A percentile compares a stretch with the other conserved stretches of the same genome.
Conservation (phyloP, 2,113 vertebrate genomes). For the Gavia stellata region DNA sequence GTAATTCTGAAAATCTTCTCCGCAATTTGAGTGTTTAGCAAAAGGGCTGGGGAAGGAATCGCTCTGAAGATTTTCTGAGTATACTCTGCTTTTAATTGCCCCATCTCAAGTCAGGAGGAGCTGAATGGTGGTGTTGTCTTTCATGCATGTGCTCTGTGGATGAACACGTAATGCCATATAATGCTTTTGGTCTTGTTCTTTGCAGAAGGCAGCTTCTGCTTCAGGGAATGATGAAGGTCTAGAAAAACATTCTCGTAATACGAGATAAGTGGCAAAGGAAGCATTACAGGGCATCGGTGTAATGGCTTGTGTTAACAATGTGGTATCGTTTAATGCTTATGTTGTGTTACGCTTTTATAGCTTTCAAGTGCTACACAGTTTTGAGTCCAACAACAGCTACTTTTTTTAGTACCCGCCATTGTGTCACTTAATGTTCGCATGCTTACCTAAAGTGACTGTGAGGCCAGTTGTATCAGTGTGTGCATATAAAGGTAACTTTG, state of each 20-base stretch:
- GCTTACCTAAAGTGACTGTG: background rate
- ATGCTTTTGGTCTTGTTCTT: background rate
- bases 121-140: background rate
- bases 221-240: background rate
- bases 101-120: background rate
- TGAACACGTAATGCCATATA: background rate
- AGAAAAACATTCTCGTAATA: background rate
- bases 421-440: background rate
- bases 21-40: background rate
- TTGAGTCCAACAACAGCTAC: background rate
- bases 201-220: slow-evolving; percentile 1
- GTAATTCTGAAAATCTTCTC: background rate
- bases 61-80: background rate
- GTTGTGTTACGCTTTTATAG: background rate
- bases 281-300: background rate
- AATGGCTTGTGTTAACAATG: background rate
- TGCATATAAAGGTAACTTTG: background rate
- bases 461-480: background rate
- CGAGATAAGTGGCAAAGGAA: background rate
- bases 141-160: background rate
- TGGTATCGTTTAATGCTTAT: background rate
- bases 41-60: background rate
- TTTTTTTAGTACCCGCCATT: background rate
- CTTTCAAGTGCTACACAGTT: background rate
- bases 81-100: background rate